phyloP scores from a whole-genome alignment of 1,140 invertebrate genomes.

The Drosophila ogumai region DNA sequence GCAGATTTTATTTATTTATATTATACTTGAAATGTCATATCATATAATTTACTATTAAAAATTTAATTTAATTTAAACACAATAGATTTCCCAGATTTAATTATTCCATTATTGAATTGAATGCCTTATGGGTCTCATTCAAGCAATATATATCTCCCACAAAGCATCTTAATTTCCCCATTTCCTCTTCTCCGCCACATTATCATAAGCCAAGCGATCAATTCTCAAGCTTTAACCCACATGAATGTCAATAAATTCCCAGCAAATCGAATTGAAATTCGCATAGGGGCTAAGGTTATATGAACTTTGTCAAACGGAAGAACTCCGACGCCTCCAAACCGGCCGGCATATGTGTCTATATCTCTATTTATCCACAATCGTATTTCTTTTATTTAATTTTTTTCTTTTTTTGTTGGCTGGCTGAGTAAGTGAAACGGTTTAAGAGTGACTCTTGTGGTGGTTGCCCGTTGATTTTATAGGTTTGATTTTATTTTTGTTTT shows the following conservation, averaged over 20 bases:
- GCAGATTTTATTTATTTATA: background rate
- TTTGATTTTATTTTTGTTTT: conserved; percentile 80
- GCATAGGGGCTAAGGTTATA: conserved; percentile 69
- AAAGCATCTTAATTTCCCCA: background rate
- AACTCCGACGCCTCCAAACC: conserved; percentile 34
- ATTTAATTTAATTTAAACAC: background rate
- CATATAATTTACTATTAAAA: background rate
- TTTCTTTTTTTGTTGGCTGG: conserved; percentile 4
- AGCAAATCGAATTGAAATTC: conserved; percentile 69
- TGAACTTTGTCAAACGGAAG: conserved; percentile 58
- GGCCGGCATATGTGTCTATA: conserved; percentile 38
- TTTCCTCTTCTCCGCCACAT: background rate
- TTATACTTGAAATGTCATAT: background rate
- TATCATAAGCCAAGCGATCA: conserved; percentile 15
- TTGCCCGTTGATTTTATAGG: conserved; percentile 65
- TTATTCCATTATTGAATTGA: background rate
- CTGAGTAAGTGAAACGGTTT: conserved; percentile 64
- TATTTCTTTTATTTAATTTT: background rate
- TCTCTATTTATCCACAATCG: conserved; percentile 16
- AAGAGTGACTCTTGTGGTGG: conserved; percentile 36
- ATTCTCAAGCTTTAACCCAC: conserved; percentile 45
- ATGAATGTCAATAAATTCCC: conserved; percentile 61
- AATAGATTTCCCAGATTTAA: background rate
- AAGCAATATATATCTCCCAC: background rate
- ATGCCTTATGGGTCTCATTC: background rate